A percentile compares a stretch with the other conserved stretches of the same genome.
phyloP scores from a whole-genome alignment of 2,888 invertebrate genomes.

The Lottia scabra region DNA sequence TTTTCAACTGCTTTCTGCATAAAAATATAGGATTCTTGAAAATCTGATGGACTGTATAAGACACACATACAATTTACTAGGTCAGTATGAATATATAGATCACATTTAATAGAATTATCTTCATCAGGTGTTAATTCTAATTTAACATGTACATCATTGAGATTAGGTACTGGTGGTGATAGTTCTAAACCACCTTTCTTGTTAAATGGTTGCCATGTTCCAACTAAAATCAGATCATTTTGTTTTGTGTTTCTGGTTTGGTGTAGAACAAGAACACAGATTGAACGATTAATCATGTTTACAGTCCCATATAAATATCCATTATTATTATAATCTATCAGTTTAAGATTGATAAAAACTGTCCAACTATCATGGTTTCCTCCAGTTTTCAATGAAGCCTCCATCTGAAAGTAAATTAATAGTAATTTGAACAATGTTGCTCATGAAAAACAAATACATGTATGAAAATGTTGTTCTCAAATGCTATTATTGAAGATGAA shows the following conservation, averaged over 20 bases:
- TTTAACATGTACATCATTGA: too few relatives aligned
- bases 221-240: background rate
- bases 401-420: too few relatives aligned
- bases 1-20: background rate
- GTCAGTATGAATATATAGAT: too few relatives aligned
- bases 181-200: too few relatives aligned
- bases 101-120: too few relatives aligned
- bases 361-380: background rate
- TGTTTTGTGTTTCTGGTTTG: background rate
- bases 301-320: background rate
- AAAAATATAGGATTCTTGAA: conserved; percentile 37
- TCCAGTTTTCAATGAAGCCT: too few relatives aligned
- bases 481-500: too few relatives aligned
- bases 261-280: background rate
- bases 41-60: conserved; percentile 36
- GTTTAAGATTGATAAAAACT: background rate
- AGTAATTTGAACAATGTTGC: too few relatives aligned
- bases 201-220: background rate
- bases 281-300: background rate
- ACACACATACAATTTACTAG: conserved; percentile 31
- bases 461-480: too few relatives aligned
- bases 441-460: too few relatives aligned
- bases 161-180: too few relatives aligned
- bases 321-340: background rate
- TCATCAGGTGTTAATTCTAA: too few relatives aligned